A percentile compares a stretch with the other conserved stretches of the same genome.
Conservation (phyloP, 2,113 vertebrate genomes). For the Ameiurus melas region DNA sequence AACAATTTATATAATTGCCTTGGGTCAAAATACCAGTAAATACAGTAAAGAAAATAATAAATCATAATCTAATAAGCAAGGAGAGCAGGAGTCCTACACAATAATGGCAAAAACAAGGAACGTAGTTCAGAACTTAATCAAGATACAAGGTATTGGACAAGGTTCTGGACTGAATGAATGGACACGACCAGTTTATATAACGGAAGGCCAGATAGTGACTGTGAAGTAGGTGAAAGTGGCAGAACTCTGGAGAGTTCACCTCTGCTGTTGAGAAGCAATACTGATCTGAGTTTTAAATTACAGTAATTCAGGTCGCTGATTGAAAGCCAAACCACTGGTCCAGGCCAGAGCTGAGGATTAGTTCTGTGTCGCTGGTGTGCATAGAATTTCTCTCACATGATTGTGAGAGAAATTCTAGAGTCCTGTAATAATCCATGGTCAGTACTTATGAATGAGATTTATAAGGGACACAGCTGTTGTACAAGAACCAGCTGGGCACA, state of each 20-base stretch:
- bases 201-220: not conserved
- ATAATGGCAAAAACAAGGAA: not conserved
- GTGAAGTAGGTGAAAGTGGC: not conserved
- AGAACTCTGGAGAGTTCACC: not conserved
- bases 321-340: not conserved
- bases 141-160: not conserved
- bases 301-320: no score
- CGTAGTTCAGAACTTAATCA: not conserved
- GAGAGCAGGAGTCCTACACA: not conserved
- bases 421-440: not conserved
- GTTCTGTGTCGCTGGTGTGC: no score
- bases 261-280: no score
- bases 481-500: not conserved
- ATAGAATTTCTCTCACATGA: no score
- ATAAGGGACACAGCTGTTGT: not conserved
- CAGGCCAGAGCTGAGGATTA: not conserved
- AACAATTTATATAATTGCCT: not conserved
- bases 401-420: no score
- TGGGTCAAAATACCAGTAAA: not conserved
- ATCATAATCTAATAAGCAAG: not conserved
- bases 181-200: not conserved
- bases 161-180: not conserved
- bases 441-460: not conserved
- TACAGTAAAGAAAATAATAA: not conserved
- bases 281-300: no score